phyloP scores from a whole-genome alignment of 2,113 vertebrate species.

The Triplophysa dalaica region DNA sequence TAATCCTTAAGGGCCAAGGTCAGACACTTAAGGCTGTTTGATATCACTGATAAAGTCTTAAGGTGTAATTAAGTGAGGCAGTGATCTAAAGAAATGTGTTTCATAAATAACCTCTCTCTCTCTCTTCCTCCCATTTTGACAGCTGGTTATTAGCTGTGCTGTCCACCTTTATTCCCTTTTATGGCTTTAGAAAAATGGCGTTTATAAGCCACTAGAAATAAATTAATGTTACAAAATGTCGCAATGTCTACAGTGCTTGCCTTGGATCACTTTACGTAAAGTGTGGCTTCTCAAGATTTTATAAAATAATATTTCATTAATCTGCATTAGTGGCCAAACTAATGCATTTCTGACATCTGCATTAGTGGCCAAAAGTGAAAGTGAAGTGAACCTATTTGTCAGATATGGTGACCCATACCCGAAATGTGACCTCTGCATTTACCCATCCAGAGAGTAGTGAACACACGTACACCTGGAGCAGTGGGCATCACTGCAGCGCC shows the following conservation, averaged over 20 bases:
- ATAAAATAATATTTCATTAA: no score
- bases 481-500: no score
- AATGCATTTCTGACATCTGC: no score
- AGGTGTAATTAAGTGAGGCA: slow-evolving; percentile 40
- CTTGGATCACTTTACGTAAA: not conserved
- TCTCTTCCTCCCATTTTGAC: not conserved
- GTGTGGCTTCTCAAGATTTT: no score
- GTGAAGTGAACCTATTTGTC: no score
- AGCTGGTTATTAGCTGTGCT: slow-evolving; percentile 23
- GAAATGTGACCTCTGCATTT: no score
- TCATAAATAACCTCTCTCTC: not conserved
- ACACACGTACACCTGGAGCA: no score
- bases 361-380: no score
- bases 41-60: slow-evolving; percentile 42
- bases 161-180: slow-evolving; percentile 9
- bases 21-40: slow-evolving; percentile 2
- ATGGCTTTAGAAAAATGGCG: not conserved
- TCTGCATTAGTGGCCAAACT: no score
- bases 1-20: slow-evolving; percentile 31
- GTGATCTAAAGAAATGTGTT: slow-evolving; percentile 12
- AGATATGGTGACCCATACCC: no score
- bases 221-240: not conserved
- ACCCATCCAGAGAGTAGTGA: no score
- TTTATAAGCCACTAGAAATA: slow-evolving; percentile 4
- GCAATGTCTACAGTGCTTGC: not conserved